phyloP scores from a whole-genome alignment of 2,797 vertebrate genomes.

The Crenuchus spilurus region DNA sequence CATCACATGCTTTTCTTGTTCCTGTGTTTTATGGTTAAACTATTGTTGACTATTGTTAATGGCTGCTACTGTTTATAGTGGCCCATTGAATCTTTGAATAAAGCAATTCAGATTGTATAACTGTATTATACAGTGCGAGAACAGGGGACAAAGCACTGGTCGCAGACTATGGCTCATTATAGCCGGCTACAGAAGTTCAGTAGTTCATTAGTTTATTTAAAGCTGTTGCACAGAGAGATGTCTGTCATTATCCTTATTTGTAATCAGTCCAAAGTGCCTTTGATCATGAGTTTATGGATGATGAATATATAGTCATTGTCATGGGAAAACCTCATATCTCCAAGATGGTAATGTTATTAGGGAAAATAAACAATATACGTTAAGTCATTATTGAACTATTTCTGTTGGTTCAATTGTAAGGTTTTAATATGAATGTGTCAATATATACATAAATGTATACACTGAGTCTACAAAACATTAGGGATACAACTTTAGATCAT shows the following conservation, averaged over 20 bases:
- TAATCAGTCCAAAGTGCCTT: constrained; percentile 73
- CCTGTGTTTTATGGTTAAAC: too few relatives aligned
- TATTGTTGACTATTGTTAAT: too few relatives aligned
- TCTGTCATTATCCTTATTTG: constrained; percentile 63
- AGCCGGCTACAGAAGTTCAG: constrained; percentile 63
- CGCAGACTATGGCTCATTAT: constrained; percentile 64
- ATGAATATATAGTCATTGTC: neutral
- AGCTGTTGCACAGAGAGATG: constrained; percentile 65
- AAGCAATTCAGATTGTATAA: neutral
- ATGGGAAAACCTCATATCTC: neutral
- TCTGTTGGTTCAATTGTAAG: too few relatives aligned
- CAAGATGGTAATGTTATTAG: neutral
- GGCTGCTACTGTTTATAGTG: neutral
- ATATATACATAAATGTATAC: neutral
- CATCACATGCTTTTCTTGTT: too few relatives aligned
- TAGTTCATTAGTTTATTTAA: constrained; percentile 59
- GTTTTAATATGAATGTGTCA: neutral
- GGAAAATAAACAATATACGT: neutral
- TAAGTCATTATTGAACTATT: too few relatives aligned
- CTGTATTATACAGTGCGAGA: constrained; percentile 6
- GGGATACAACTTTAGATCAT: neutral
- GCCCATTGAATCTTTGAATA: neutral
- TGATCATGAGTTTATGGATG: constrained; percentile 61
- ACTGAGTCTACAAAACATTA: neutral
- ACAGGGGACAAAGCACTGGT: neutral